Base-by-base conservation (phyloP, 2,888 invertebrate species). In the Lepas anatifera region DNA sequence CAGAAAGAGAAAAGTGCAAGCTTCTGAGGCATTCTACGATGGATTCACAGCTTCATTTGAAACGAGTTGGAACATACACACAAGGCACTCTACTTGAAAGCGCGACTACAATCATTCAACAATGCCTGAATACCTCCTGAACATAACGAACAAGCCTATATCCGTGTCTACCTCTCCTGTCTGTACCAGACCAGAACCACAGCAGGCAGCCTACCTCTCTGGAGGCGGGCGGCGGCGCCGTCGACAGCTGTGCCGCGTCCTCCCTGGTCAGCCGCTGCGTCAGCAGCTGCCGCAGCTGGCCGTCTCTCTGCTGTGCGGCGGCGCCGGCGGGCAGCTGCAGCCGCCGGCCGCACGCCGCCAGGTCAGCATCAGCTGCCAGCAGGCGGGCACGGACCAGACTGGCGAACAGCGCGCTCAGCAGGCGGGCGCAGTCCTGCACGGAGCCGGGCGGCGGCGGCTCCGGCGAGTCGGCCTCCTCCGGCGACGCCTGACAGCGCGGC, bases 371-470 rank as follows among this genome's bases (percentile, higher is more conserved):
- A 25, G n/a, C 8, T 11, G 64, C 64, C 64, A 64, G 64, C 64
- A 64, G 37, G 32, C 64, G 64, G 22, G n/a, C 37, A 11, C 22
- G 25, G 37, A 64, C 64, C 64, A 64, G 39, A 13, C 37, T 25
- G 37, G 64, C 37, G 37, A 64, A 39, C 64, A 64, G 39, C 18
- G 37, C 64, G 11, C 37, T n/a, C 25, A 64, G 27, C 64, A 64
- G 64, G 7, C 64, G 64, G 3, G n/a, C 18, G 37, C 22, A 35
- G 39, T 64, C 37, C 25, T 6, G 39, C 25, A 64, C 37, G 1
- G 37, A 64, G 37, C 37, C 37, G 37, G 37, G 64, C 74, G 71
- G 79, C 70, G 37, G 10, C n/a, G 39, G 10, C 25, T 11, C 7
- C 58, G 32, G 58, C 25, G 50, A 25, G 27, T 3, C 50, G n/a